phyloP scores from a whole-genome alignment of 2,113 vertebrate genomes.

The Amphiprion percula region DNA sequence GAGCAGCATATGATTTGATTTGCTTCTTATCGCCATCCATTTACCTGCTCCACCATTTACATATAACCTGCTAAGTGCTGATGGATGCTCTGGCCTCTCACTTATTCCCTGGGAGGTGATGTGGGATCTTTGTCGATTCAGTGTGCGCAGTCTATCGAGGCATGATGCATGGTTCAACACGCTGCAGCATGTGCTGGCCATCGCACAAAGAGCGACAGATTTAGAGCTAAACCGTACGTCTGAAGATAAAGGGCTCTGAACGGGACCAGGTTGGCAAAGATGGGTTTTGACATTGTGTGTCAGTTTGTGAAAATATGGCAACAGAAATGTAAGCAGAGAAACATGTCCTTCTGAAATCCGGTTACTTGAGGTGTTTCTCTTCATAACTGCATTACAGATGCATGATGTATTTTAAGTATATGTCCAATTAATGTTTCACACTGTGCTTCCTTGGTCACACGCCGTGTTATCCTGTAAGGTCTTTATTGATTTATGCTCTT shows the following conservation, averaged over 20 bases:
- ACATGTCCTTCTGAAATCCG: background rate
- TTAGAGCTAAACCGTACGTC: constrained; percentile 14
- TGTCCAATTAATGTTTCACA: constrained; percentile 38
- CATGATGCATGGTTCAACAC: constrained; percentile 50
- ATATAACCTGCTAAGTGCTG: constrained; percentile 50
- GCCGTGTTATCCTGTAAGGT: constrained; percentile 34
- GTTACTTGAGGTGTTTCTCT: background rate
- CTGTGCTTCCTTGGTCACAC: constrained; percentile 36
- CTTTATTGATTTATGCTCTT: constrained; percentile 63
- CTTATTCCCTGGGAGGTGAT: constrained; percentile 29
- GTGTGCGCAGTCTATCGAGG: constrained; percentile 30
- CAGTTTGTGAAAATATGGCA: constrained; percentile 6
- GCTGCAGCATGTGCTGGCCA: constrained; percentile 15
- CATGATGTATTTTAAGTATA: constrained; percentile 9
- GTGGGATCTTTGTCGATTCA: constrained; percentile 53
- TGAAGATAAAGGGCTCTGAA: constrained; percentile 17
- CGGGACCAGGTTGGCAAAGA: background rate
- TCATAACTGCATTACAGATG: constrained; percentile 9
- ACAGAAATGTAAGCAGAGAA: background rate
- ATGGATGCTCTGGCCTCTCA: constrained; percentile 47
- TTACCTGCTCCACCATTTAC: constrained; percentile 47
- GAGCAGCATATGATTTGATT: constrained; percentile 27
- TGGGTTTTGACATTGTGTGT: background rate
- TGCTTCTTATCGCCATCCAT: constrained; percentile 46
- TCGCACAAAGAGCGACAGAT: constrained; percentile 3